A percentile compares a stretch with the other conserved stretches of the same genome.
Conservation (phyloP, 2,113 vertebrate genomes). For the Thunnus thynnus region DNA sequence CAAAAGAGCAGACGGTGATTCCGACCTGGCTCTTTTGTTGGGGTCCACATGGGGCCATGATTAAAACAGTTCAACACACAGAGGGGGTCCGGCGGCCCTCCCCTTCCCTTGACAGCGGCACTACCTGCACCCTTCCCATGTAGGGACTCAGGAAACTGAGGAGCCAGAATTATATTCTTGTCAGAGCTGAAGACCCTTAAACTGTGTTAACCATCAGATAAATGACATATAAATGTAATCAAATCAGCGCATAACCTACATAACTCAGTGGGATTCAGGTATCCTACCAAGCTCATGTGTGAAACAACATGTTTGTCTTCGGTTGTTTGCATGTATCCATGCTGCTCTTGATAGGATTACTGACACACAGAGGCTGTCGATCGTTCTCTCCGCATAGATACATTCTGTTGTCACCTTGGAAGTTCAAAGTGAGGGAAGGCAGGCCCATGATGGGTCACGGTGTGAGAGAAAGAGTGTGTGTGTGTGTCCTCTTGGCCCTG, state of each 20-base stretch:
- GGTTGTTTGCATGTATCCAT: conserved; percentile 64
- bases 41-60: conserved; percentile 80
- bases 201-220: neutral
- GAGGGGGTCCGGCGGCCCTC: conserved; percentile 56
- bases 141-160: conserved; percentile 39
- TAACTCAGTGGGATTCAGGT: conserved; percentile 31
- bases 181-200: neutral
- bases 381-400: conserved; percentile 74
- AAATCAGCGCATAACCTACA: neutral
- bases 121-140: conserved; percentile 58
- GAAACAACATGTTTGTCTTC: conserved; percentile 50
- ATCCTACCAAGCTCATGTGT: conserved; percentile 42
- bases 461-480: conserved; percentile 30
- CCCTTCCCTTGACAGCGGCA: conserved; percentile 33
- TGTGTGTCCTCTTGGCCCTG: conserved; percentile 24
- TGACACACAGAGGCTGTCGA: conserved; percentile 29
- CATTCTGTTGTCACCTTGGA: conserved; percentile 64
- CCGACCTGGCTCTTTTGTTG: conserved; percentile 78
- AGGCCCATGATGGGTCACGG: neutral
- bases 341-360: conserved; percentile 72
- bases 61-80: conserved; percentile 80
- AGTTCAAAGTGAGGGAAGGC: conserved; percentile 77
- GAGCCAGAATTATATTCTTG: conserved; percentile 7
- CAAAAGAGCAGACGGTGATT: conserved; percentile 85
- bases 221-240: neutral